Base-by-base conservation (phyloP, 2,888 invertebrate genomes). In the Sarcophaga variegata region DNA sequence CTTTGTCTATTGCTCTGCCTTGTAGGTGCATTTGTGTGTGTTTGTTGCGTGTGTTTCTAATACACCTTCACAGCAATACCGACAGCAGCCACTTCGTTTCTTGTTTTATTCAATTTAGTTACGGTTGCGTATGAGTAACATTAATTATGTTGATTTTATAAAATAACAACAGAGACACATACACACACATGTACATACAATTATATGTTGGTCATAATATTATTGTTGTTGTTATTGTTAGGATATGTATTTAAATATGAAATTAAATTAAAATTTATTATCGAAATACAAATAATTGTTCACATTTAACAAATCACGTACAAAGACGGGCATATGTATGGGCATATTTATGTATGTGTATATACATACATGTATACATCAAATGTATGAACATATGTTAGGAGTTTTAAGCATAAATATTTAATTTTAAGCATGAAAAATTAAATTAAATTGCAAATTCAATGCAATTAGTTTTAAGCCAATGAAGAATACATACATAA, bases 141-240 rank as follows among this genome's bases (percentile, higher is more conserved):
- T 83, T 83, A 83, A 83, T 83, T 83, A 83, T 86, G 66, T 72
- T 86, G 83, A 45, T 81, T 80, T 78, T 64, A 69, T 63, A 79
- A 79, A 69, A 54, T 54, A 83, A 79, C 62, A 67, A 60, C 25
- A 59, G 12, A 14, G 4, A 5, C 5, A 54, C 5, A 17, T 0
- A 12, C 17, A 54, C 14, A 49, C 14, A 14, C 4, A 49, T 0
- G 14, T 49, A 49, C 49, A 14, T 12, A 10, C 37, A 37, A 6
- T 6, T 37, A 1, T 37, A 37, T 37, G 37, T 37, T 37, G 37
- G 8, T 37, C 1, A 37, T 37, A 37, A 37, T 37, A 27, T 27
- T 27, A 27, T 37, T 37, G 37, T 49, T 49, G 49, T 49, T 17
- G 14, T 14, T 17, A 17, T 12, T 54, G 54, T 14, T 54, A 54